Evolutionary conservation across 2,113 vertebrate genomes (phyloP), one percentile per base, ranked within the genome.

Genomic region (Rhynchomys soricoides): DNA sequence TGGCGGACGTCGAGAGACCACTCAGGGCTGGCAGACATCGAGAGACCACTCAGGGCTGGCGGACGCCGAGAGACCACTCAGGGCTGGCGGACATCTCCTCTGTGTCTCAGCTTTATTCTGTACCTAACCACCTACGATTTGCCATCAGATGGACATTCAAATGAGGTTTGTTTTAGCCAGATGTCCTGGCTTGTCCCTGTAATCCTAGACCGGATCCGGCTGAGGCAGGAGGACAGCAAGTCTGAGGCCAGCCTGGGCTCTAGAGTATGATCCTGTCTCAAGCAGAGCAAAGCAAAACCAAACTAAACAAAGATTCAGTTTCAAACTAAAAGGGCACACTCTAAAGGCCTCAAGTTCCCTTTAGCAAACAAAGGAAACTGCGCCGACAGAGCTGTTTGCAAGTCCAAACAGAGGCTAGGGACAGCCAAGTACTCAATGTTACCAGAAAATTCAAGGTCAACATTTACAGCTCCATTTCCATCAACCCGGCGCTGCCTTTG

Each of bases 371-470:
- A 95, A 96, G 45, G 43, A 92, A 73, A n/a, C 40, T 87, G 82
- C 95, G 86, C 4, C 19, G 92, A 86, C 0, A 5, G 92, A 50
- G 95, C 95, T 91, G 45, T 97, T 77, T 86, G 97, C 96, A 95
- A 52, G 94, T 97, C 74, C 93, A 95, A 81, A 98, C 77, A 96
- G 90, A 98, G 97, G 34, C 83, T 90, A 89, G 97, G 95, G 96
- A 98, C 95, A 93, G 21, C 95, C 17, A 79, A 96, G 96, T 71
- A 96, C 97, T 98, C 94, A 97, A 93, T 48, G 95, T 97, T 98
- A 97, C 96, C 95, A 98, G 97, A 94, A 95, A 95, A 92, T 66
- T 97, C 97, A 98, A 98, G 98, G 98, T 98, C 98, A 98, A 97
- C 95, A 97, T 95, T 96, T 87, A 62, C 95, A 97, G 97, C 95